Evolutionary conservation across 2,888 invertebrate genomes (phyloP).

Genomic region (Eupithecia pulchellata): DNA sequence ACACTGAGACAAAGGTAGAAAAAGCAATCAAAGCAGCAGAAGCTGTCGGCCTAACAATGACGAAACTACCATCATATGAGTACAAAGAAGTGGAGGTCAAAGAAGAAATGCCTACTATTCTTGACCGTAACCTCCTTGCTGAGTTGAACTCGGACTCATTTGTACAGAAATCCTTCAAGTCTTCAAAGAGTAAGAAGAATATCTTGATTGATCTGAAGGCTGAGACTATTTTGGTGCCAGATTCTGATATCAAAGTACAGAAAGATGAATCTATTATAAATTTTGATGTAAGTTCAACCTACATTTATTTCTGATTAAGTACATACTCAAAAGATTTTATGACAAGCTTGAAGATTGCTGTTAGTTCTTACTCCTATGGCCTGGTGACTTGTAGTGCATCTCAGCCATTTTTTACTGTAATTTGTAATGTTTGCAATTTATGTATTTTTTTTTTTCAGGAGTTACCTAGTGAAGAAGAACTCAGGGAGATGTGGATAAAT

Average conservation of each 20-base stretch:
- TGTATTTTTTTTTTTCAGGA: slow-evolving; percentile 80
- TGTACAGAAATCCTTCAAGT: slow-evolving; percentile 85
- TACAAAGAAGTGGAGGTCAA: slow-evolving; percentile 78
- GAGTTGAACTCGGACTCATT: slow-evolving; percentile 90
- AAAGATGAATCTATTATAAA: slow-evolving; percentile 88
- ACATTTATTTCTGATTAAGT: background rate
- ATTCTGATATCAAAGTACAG: slow-evolving; percentile 74
- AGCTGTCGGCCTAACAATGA: slow-evolving; percentile 81
- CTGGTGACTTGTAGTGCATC: no score
- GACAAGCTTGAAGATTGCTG: background rate
- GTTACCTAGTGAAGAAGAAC: slow-evolving; percentile 87
- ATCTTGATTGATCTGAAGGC: slow-evolving; percentile 90
- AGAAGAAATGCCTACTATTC: slow-evolving; percentile 82
- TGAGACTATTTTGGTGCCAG: slow-evolving; percentile 89
- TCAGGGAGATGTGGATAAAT: slow-evolving; percentile 91
- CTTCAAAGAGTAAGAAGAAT: slow-evolving; percentile 87
- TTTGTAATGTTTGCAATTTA: background rate
- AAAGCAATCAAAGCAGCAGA: slow-evolving; percentile 81
- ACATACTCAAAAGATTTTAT: background rate
- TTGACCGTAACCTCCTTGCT: slow-evolving; percentile 86
- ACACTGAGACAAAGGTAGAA: slow-evolving; percentile 77
- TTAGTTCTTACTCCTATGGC: background rate
- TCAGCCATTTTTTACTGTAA: background rate
- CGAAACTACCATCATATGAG: slow-evolving; percentile 81
- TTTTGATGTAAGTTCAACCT: slow-evolving; percentile 84